phyloP scores from a whole-genome alignment of 2,888 invertebrate genomes.

The Dryomyza anilis region DNA sequence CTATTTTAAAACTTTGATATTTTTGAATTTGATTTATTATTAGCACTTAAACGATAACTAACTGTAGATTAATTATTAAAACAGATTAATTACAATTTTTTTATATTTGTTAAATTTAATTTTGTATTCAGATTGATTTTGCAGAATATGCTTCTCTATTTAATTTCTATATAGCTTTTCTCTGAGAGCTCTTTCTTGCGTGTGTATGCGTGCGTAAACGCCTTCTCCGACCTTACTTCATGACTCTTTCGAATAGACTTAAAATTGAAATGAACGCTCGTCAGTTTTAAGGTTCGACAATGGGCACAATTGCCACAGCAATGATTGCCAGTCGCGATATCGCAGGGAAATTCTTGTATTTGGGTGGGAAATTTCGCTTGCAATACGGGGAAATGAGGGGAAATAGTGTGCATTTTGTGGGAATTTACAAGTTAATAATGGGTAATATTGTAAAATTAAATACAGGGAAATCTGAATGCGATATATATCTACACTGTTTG shows the following conservation, averaged over 20 bases:
- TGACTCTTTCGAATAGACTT: slow-evolving; percentile 49
- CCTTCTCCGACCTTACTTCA: slow-evolving; percentile 52
- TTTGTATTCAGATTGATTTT: slow-evolving; percentile 42
- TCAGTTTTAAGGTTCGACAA: slow-evolving; percentile 31
- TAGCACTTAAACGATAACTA: slow-evolving; percentile 42
- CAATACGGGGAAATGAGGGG: too few species aligned
- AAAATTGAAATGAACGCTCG: slow-evolving; percentile 38
- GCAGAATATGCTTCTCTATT: slow-evolving; percentile 45
- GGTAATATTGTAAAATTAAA: not conserved
- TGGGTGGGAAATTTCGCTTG: slow-evolving; percentile 4
- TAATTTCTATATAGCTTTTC: slow-evolving; percentile 29
- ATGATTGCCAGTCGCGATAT: not conserved
- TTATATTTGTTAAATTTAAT: slow-evolving; percentile 28
- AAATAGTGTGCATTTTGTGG: too few species aligned
- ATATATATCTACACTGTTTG: not conserved
- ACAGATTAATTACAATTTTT: slow-evolving; percentile 45
- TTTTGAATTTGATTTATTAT: slow-evolving; percentile 49
- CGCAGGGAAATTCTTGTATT: not conserved
- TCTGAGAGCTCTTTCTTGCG: slow-evolving; percentile 39
- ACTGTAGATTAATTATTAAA: slow-evolving; percentile 42
- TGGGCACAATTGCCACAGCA: too few species aligned
- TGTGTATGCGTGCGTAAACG: slow-evolving; percentile 50
- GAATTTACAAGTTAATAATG: not conserved
- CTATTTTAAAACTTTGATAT: slow-evolving; percentile 35
- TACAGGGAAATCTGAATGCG: not conserved